A percentile compares a stretch with the other conserved stretches of the same genome.
Conservation (phyloP, 2,113 vertebrate genomes). For the Hemibagrus wyckioides region DNA sequence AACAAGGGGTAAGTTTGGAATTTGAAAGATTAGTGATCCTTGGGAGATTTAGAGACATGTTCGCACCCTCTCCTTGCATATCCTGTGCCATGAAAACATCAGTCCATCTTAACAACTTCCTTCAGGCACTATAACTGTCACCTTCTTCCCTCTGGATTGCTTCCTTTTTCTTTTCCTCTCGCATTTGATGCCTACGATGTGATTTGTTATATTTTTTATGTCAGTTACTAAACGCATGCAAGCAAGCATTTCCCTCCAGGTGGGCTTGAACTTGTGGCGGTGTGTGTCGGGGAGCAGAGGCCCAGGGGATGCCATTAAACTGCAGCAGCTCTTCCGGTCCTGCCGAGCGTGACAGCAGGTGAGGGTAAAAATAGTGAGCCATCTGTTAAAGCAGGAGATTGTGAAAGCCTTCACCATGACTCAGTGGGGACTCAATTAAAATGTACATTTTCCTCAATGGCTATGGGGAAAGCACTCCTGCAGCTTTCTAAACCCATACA, state of each 20-base stretch:
- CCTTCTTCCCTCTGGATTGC: slow-evolving; percentile 28
- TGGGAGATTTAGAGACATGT: background rate
- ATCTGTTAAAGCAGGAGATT: slow-evolving; percentile 61
- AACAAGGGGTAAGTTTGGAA: background rate
- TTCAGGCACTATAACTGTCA: slow-evolving; percentile 31
- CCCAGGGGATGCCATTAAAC: slow-evolving; percentile 63
- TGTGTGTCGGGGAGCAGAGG: slow-evolving; percentile 38
- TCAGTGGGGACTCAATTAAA: slow-evolving; percentile 66
- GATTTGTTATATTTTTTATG: slow-evolving; percentile 29
- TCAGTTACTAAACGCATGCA: slow-evolving; percentile 32
- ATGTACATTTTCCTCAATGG: slow-evolving; percentile 52
- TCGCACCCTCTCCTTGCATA: background rate
- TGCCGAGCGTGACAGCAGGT: slow-evolving; percentile 57
- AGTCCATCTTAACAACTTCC: slow-evolving; percentile 1
- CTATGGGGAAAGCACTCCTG: slow-evolving; percentile 25
- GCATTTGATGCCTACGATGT: slow-evolving; percentile 40
- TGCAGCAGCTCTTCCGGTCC: slow-evolving; percentile 51
- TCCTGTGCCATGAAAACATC: background rate
- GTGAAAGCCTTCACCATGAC: slow-evolving; percentile 52
- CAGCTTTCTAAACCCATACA: background rate
- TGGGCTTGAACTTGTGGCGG: slow-evolving; percentile 52
- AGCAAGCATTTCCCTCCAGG: slow-evolving; percentile 51
- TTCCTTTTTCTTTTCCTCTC: slow-evolving; percentile 7
- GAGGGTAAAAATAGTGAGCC: slow-evolving; percentile 63
- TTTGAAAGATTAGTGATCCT: background rate